Conservation (phyloP, 37 sponge, comb jelly and placozoan species). For the Theonella swinhoei region DNA sequence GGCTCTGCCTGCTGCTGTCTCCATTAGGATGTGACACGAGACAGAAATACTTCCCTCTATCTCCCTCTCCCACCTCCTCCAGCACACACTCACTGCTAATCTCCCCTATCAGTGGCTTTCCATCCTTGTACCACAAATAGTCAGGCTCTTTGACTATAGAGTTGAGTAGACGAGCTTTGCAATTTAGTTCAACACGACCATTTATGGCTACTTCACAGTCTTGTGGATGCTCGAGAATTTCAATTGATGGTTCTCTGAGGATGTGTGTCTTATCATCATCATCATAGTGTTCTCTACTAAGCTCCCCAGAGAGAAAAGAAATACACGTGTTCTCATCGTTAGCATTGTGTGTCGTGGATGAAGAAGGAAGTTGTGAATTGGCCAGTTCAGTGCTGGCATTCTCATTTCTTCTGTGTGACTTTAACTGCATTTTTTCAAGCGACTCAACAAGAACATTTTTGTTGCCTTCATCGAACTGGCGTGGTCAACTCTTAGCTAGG, state of each 20-base stretch:
- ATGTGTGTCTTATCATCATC: neutral
- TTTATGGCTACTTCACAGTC: conserved; percentile 14
- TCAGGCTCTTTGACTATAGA: neutral
- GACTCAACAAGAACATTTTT: neutral
- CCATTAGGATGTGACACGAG: conserved; percentile 35
- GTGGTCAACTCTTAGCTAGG: too few relatives aligned
- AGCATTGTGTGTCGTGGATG: neutral
- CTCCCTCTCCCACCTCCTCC: conserved; percentile 30
- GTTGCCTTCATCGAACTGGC: neutral
- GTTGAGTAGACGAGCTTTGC: conserved; percentile 21
- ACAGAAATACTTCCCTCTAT: conserved; percentile 49
- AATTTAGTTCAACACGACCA: conserved; percentile 22
- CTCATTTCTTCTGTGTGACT: neutral
- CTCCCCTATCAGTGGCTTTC: conserved; percentile 47
- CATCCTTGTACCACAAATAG: conserved; percentile 58
- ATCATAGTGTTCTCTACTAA: neutral
- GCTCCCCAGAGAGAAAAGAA: neutral
- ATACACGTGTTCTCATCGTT: neutral
- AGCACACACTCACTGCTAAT: conserved; percentile 9
- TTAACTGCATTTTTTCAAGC: neutral
- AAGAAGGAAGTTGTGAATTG: neutral
- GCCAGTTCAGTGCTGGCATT: neutral
- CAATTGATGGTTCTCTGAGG: neutral
- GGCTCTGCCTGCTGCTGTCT: neutral
- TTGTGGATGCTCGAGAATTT: conserved; percentile 32